phyloP scores from a whole-genome alignment of 2,113 vertebrate genomes.

The Mus musculus region DNA sequence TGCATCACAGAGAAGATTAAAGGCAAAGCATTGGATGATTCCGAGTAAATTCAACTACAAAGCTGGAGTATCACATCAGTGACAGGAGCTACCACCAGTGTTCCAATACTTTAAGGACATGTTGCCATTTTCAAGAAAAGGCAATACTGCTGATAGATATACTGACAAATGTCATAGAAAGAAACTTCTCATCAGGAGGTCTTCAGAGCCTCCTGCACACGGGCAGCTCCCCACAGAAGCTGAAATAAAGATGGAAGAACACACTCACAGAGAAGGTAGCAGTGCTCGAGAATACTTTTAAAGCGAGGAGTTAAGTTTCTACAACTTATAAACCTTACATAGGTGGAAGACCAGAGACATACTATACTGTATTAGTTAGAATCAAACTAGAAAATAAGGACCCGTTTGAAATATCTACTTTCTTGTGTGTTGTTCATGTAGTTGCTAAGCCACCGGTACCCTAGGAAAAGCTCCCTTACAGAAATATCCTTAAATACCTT shows the following conservation, averaged over 20 bases:
- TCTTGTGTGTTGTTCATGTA: background rate
- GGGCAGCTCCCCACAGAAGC: background rate
- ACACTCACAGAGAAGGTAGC: background rate
- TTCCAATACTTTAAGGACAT: background rate
- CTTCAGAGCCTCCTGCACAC: background rate
- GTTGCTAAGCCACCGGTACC: background rate
- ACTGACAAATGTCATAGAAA: background rate
- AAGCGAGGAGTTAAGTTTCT: background rate
- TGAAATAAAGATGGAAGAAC: background rate
- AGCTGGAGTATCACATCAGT: background rate
- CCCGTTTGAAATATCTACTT: background rate
- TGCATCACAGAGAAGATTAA: background rate
- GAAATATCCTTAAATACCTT: background rate
- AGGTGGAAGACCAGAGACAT: background rate
- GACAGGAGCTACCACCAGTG: background rate
- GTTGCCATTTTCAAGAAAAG: background rate
- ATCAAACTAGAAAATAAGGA: slow-evolving; percentile 13
- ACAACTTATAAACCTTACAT: background rate
- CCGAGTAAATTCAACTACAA: background rate
- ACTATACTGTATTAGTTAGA: background rate
- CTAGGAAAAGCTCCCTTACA: background rate
- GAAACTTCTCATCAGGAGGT: background rate
- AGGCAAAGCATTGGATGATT: background rate
- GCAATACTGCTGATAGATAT: background rate
- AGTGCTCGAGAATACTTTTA: background rate